phyloP scores from a whole-genome alignment of 1,140 invertebrate genomes.

The Metopolophium dirhodum region DNA sequence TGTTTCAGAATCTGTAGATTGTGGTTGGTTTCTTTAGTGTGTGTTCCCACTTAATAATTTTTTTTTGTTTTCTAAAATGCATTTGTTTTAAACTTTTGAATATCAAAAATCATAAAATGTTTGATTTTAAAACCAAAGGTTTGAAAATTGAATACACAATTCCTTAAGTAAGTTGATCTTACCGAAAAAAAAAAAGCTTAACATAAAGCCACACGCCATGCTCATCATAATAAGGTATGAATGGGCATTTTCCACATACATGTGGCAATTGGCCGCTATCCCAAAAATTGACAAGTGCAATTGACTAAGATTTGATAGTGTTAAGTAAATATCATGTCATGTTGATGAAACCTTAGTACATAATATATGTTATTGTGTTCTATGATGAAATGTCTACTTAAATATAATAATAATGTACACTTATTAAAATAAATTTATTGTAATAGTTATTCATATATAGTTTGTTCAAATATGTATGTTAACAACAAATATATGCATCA shows the following conservation, averaged over 20 bases:
- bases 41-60: too few species aligned
- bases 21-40: too few species aligned
- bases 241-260: not conserved
- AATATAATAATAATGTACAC: not conserved
- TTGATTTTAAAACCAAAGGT: not conserved
- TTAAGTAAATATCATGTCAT: not conserved
- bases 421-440: slow-evolving; percentile 15
- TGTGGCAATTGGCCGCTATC: not conserved
- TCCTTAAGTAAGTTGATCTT: not conserved
- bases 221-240: not conserved
- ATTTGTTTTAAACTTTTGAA: too few species aligned
- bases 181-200: not conserved
- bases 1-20: too few species aligned
- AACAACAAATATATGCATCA: slow-evolving; percentile 53
- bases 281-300: too few species aligned
- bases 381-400: not conserved
- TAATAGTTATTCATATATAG: slow-evolving; percentile 11
- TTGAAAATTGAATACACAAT: not conserved
- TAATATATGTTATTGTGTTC: not conserved
- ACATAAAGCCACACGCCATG: not conserved
- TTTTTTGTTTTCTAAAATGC: too few species aligned
- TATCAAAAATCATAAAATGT: not conserved
- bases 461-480: slow-evolving; percentile 50
- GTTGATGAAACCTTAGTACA: not conserved
- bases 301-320: not conserved